Evolutionary conservation across 1,140 invertebrate species (phyloP).

Genomic region (Leucophenga varia): DNA sequence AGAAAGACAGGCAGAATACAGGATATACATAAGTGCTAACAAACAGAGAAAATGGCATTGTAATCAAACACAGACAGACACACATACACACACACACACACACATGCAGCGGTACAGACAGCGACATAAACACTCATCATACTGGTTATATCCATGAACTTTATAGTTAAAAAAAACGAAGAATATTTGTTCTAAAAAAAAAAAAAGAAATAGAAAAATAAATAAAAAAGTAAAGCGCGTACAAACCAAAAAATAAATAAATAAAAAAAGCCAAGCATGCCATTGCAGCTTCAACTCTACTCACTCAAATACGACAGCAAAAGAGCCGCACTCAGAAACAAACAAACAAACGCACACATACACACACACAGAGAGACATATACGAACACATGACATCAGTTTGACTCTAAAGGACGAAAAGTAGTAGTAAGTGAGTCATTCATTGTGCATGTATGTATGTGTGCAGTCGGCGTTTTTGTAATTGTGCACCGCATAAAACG

Average conservation of each 20-base stretch:
- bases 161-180: too few relatives aligned
- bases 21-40: conserved; percentile 3
- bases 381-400: conserved; percentile 33
- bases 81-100: not conserved
- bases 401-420: conserved; percentile 48
- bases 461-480: not conserved
- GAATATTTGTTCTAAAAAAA: too few relatives aligned
- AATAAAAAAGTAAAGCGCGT: too few relatives aligned
- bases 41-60: conserved; percentile 41
- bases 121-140: too few relatives aligned
- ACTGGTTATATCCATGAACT: too few relatives aligned
- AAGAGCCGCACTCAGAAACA: conserved; percentile 22
- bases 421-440: conserved; percentile 16
- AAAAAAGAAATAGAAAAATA: too few relatives aligned
- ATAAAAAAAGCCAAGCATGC: too few relatives aligned
- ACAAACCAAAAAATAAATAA: too few relatives aligned
- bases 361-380: conserved; percentile 22
- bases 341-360: conserved; percentile 4
- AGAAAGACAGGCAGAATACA: conserved; percentile 2
- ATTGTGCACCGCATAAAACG: conserved; percentile 12
- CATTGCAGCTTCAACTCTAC: too few relatives aligned
- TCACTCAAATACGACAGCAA: too few relatives aligned
- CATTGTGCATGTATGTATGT: not conserved
- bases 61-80: conserved; percentile 47
- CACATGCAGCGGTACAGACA: too few relatives aligned